Percentiles rank a stretch among this genome's conserved stretches.
Evolutionary conservation across 2,888 invertebrate genomes (phyloP).

Genomic region (Campopleginae sp.): DNA sequence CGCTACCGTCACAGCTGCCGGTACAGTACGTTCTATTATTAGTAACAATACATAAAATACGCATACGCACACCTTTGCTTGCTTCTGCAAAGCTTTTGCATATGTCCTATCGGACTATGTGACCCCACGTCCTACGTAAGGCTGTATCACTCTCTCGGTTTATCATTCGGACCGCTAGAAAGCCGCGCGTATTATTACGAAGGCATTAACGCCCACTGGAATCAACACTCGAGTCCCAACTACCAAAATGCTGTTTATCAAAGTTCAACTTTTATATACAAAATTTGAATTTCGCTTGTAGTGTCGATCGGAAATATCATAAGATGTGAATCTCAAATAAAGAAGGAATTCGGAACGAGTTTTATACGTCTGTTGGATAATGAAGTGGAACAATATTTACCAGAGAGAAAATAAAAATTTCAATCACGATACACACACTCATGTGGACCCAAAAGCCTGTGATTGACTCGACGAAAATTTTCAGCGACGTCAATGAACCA

Average conservation of each 20-base stretch:
- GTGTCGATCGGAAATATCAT: background rate
- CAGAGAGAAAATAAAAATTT: background rate
- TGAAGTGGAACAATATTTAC: background rate
- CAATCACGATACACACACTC: background rate
- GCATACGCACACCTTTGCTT: constrained; percentile 53
- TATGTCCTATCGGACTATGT: constrained; percentile 48
- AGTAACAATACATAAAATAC: constrained; percentile 44
- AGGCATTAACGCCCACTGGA: constrained; percentile 61
- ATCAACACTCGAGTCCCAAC: constrained; percentile 54
- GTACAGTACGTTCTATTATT: constrained; percentile 62
- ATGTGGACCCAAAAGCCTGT: too few species aligned
- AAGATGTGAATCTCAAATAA: background rate
- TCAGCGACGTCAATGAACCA: too few species aligned
- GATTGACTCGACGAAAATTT: too few species aligned
- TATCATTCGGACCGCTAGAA: constrained; percentile 58
- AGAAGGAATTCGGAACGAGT: background rate
- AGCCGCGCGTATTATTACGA: constrained; percentile 60
- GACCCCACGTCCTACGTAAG: constrained; percentile 64
- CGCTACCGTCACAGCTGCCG: constrained; percentile 57
- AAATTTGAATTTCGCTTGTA: constrained; percentile 8
- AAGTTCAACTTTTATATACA: constrained; percentile 12
- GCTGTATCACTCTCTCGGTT: constrained; percentile 48
- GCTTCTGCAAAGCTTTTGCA: constrained; percentile 54
- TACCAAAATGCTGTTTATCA: constrained; percentile 42
- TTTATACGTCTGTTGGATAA: constrained; percentile 1